Percentiles rank a stretch among this genome's conserved stretches.
Evolutionary conservation across 1,140 invertebrate genomes (phyloP).

Genomic region (Tetragnatha versicolor): DNA sequence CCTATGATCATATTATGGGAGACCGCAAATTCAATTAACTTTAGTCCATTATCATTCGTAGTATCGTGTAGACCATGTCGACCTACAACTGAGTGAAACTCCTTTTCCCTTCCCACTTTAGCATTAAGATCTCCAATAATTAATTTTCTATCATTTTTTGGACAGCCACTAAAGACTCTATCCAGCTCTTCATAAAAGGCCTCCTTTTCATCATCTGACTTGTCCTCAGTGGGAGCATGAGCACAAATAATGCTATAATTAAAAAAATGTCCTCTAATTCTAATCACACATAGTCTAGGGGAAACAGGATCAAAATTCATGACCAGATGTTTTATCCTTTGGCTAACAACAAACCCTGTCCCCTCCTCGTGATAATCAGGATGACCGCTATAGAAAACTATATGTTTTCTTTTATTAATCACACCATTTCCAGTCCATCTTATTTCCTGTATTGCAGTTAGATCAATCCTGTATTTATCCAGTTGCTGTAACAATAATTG

Average conservation of each 20-base stretch:
- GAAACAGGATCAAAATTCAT: neutral
- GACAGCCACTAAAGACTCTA: neutral
- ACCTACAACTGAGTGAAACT: too few species aligned
- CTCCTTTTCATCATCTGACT: neutral
- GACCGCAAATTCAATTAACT: neutral
- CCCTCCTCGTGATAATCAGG: neutral
- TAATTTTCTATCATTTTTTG: slow-evolving; percentile 6
- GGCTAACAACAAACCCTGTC: neutral
- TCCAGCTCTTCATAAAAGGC: neutral
- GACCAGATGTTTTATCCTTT: neutral
- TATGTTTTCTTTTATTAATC: neutral
- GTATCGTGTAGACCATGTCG: neutral
- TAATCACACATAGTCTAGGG: neutral
- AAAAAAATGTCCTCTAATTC: slow-evolving; percentile 1
- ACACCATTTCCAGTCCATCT: neutral
- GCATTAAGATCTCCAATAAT: neutral
- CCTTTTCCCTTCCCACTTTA: neutral
- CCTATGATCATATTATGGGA: neutral
- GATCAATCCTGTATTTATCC: slow-evolving; percentile 1
- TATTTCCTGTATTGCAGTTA: neutral
- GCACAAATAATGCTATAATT: neutral
- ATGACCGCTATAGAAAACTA: neutral
- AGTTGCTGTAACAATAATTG: neutral
- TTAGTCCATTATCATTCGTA: too few species aligned
- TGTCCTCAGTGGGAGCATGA: neutral